A percentile compares a stretch with the other conserved stretches of the same genome.
These are phyloP conservation scores for Triops longicaudatus DNA, from an alignment of 1,140 invertebrate genomes.

Conservation along the genomic window DNA sequence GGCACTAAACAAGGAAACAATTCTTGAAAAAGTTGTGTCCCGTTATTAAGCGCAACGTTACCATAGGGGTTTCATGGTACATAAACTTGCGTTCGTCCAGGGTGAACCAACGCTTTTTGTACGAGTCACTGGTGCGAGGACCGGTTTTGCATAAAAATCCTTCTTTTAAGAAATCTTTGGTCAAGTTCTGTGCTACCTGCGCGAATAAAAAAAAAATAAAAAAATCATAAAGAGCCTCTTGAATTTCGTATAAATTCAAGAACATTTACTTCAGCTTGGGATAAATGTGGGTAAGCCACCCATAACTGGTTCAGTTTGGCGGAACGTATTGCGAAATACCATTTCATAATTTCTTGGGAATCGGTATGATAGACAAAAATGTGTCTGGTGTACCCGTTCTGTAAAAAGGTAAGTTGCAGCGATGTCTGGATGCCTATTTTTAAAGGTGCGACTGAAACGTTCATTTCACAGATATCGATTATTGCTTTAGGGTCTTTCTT, in stretches of 20 bases:
- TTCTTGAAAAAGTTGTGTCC: not conserved
- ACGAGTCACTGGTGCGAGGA: conserved; percentile 64
- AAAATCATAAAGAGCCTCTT: conserved; percentile 15
- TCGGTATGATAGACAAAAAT: conserved; percentile 80
- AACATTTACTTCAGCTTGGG: conserved; percentile 54
- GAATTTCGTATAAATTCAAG: conserved; percentile 15
- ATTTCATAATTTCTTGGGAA: conserved; percentile 72
- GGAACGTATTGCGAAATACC: conserved; percentile 79
- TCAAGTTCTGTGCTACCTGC: conserved; percentile 26
- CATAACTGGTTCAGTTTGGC: conserved; percentile 70
- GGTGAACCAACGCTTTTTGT: conserved; percentile 78
- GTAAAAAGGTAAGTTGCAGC: conserved; percentile 72
- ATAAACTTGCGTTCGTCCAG: conserved; percentile 80
- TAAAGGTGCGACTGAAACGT: conserved; percentile 71
- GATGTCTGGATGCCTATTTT: conserved; percentile 70
- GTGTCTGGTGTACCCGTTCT: conserved; percentile 68
- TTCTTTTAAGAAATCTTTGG: conserved; percentile 41
- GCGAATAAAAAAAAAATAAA: not conserved
- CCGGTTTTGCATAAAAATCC: conserved; percentile 60
- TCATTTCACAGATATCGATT: conserved; percentile 69
- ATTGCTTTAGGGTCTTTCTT: conserved; percentile 70
- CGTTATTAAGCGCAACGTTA: conserved; percentile 35
- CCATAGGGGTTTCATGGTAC: conserved; percentile 77
- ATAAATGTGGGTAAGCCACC: conserved; percentile 70
- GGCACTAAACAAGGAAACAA: conserved; percentile 46